A percentile compares a stretch with the other conserved stretches of the same genome.
phyloP scores from a whole-genome alignment of 2,113 vertebrate species.

The Tauraco erythrolophus region DNA sequence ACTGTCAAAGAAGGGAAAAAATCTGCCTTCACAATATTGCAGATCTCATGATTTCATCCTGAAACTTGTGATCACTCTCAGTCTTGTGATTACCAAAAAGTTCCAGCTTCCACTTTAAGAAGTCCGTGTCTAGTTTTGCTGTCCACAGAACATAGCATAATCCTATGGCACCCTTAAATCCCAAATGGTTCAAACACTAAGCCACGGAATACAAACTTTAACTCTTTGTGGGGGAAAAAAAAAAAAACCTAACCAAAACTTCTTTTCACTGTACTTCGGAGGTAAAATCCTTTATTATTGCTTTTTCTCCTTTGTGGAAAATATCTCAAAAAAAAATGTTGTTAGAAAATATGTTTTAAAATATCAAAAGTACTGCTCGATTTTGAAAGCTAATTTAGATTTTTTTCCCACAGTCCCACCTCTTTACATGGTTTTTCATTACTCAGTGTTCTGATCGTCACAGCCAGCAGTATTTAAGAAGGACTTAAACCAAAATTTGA shows the following conservation, averaged over 20 bases:
- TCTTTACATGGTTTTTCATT: not conserved
- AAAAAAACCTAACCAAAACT: not conserved
- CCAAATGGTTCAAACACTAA: not conserved
- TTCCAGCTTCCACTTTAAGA: not conserved
- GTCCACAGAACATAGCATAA: not conserved
- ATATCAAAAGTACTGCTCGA: not conserved
- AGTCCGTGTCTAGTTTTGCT: not conserved
- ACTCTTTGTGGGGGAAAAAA: not conserved
- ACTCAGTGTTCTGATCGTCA: not conserved
- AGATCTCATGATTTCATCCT: not conserved
- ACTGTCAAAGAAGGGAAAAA: not conserved
- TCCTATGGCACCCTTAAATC: not conserved
- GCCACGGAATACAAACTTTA: not conserved
- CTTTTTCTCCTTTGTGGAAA: not conserved
- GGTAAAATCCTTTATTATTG: not conserved
- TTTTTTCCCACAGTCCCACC: not conserved
- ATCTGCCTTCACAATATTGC: not conserved
- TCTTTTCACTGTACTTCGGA: not conserved
- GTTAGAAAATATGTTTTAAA: not conserved
- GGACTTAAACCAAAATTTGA: not conserved
- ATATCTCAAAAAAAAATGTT: rapidly evolving
- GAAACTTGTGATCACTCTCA: not conserved
- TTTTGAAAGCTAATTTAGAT: not conserved
- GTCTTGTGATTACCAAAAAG: not conserved
- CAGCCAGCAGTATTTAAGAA: not conserved